phyloP scores from a whole-genome alignment of 1,140 invertebrate genomes.

The Bradysia coprophila region DNA sequence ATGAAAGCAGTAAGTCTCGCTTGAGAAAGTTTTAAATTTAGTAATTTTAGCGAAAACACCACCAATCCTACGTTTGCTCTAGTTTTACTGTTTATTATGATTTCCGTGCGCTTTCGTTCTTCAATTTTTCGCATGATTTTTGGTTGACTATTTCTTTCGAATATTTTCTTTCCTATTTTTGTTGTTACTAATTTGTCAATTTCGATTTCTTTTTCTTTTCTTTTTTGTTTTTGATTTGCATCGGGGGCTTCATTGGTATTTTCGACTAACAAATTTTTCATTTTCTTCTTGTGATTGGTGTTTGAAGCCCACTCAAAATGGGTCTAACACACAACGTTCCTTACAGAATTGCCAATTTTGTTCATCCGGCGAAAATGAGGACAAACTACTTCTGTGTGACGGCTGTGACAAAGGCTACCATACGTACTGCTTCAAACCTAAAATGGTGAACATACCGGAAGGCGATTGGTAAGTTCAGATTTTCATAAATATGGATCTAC shows the following conservation, averaged over 20 bases:
- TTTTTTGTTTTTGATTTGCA: not conserved
- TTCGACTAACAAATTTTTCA: conserved; percentile 4
- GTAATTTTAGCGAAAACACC: not conserved
- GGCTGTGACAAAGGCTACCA: conserved; percentile 96
- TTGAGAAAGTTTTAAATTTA: not conserved
- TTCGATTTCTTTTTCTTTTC: too few species aligned
- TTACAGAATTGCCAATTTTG: conserved; percentile 94
- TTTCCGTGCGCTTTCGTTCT: not conserved
- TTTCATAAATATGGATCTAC: too few species aligned
- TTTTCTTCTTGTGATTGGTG: conserved; percentile 1
- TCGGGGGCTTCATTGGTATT: not conserved
- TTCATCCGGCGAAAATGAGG: conserved; percentile 88
- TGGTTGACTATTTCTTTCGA: not conserved
- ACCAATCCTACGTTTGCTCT: conserved; percentile 3
- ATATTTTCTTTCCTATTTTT: not conserved
- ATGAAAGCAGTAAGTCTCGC: conserved; percentile 87
- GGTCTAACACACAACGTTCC: conserved; percentile 22
- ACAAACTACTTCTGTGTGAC: conserved; percentile 85
- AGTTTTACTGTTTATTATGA: conserved; percentile 4
- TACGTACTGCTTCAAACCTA: conserved; percentile 95
- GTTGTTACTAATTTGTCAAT: not conserved
- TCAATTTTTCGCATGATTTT: not conserved
- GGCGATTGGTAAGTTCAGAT: conserved; percentile 71
- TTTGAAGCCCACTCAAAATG: conserved; percentile 7
- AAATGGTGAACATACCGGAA: conserved; percentile 89